Evolutionary conservation across 2,888 invertebrate genomes (phyloP).

Genomic region (Brachynemurus nebulosus): DNA sequence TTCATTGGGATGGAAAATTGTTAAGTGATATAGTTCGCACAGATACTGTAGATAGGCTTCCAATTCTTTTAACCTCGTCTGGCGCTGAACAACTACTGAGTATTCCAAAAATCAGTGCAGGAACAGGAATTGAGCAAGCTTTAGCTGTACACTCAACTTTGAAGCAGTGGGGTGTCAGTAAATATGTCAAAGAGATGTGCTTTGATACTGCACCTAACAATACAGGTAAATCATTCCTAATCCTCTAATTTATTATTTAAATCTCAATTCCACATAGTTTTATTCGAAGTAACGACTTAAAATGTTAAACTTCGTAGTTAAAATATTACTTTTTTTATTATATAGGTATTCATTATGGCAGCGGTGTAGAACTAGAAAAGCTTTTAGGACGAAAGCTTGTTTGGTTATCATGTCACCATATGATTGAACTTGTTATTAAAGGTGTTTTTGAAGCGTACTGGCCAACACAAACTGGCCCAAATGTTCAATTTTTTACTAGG

Average conservation of each 20-base stretch:
- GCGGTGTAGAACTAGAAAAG: conserved; percentile 13
- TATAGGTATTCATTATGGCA: conserved; percentile 12
- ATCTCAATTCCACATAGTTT: background rate
- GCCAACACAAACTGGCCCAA: conserved; percentile 8
- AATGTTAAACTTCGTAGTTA: background rate
- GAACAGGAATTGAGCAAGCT: conserved; percentile 6
- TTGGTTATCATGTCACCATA: conserved; percentile 15
- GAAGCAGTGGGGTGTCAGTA: conserved; percentile 7
- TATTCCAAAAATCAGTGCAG: conserved; percentile 7
- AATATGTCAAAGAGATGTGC: conserved; percentile 8
- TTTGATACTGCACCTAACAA: conserved; percentile 11
- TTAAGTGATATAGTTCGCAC: conserved; percentile 11
- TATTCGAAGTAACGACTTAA: background rate
- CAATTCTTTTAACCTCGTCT: conserved; percentile 6
- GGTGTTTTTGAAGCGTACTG: conserved; percentile 10
- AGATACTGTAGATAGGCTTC: conserved; percentile 11
- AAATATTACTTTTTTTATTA: background rate
- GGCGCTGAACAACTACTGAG: conserved; percentile 9
- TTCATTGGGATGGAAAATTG: conserved; percentile 15
- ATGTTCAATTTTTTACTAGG: conserved; percentile 9
- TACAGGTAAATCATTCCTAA: conserved; percentile 7
- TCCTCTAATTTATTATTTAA: background rate
- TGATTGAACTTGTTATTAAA: conserved; percentile 11
- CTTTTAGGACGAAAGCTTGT: conserved; percentile 12
- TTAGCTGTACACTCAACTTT: conserved; percentile 6